Conservation (phyloP, 2,113 vertebrate genomes). For the Megaceryle torquata region DNA sequence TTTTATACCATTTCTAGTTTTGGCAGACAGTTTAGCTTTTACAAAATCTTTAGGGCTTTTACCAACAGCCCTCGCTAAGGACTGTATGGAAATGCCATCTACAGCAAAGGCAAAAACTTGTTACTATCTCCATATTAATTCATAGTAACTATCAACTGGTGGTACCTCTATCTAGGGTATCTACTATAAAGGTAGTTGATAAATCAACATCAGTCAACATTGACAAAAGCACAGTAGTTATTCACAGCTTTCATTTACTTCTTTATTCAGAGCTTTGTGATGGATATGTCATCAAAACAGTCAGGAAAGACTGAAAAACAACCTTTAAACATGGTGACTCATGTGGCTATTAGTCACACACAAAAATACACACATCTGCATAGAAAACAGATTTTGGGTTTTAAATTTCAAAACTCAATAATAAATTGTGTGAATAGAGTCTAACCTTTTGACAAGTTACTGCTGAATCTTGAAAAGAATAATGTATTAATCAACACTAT, state of each 20-base stretch:
- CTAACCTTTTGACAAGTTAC: not conserved
- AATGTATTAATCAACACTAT: not conserved
- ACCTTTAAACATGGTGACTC: slow-evolving; percentile 11
- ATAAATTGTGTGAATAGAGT: not conserved
- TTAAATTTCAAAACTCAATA: not conserved
- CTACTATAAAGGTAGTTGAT: not conserved
- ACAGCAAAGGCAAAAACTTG: not conserved
- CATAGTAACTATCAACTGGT: not conserved
- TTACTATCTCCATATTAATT: not conserved
- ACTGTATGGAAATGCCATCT: not conserved
- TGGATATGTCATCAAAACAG: not conserved
- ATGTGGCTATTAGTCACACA: slow-evolving; percentile 22
- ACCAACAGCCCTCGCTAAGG: not conserved
- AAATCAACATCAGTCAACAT: not conserved
- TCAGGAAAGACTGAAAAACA: not conserved
- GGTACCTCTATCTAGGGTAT: not conserved
- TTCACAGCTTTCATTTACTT: not conserved
- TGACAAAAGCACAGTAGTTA: not conserved
- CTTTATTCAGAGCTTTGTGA: not conserved
- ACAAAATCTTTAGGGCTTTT: not conserved
- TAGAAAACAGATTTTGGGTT: not conserved
- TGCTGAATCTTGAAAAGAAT: not conserved
- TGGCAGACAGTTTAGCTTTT: not conserved
- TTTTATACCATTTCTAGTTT: not conserved
- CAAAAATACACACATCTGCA: not conserved